Base-by-base conservation (phyloP, 2,113 vertebrate species). In the Galeopterus variegatus region DNA sequence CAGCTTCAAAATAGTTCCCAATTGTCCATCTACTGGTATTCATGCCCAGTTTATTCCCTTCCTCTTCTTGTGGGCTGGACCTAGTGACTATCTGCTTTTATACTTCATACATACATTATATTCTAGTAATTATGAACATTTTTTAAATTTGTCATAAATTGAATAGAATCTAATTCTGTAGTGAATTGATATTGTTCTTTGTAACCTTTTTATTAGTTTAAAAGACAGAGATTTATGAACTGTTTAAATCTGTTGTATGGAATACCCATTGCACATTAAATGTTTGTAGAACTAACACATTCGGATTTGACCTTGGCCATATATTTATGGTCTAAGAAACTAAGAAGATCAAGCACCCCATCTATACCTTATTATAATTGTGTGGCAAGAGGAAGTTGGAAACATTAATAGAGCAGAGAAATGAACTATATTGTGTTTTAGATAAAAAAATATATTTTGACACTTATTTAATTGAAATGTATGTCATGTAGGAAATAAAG, bases 401-500 rank as follows among this genome's bases (percentile, higher is more conserved):
- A 94, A 60, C 19, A 14, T 52, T 56, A 15, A 33, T 9, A 28
- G 36, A 52, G 77, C 3, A 45, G 54, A 92, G 8, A 85, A 94
- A 62, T 67, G 56, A 97, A 77, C 9, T 54, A 3, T 80, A 19
- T 77, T 88, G 21, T 81, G 3, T 58, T 94, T 94, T 77, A 48
- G 60, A 93, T 45, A 72, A 3, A 85, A 91, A 54, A 82, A 67
- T 56, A 84, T 24, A 58, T 72, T 79, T 87, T 83, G 69, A 50
- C 21, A 1, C 31, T 93, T 64, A 23, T 11, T 94, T 88, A 90
- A 81, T 41, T 90, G 72, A 85, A 73, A 56, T 79, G 28, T 31
- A 89, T 67, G 96, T 96, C 50, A 54, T 86, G 58, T n/a, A 26
- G 26, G 62, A 81, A 52, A 60, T 58, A 65, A 91, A 86, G 33